Evolutionary conservation across 2,888 invertebrate species (phyloP).

Genomic region (Entomobrya proxima): DNA sequence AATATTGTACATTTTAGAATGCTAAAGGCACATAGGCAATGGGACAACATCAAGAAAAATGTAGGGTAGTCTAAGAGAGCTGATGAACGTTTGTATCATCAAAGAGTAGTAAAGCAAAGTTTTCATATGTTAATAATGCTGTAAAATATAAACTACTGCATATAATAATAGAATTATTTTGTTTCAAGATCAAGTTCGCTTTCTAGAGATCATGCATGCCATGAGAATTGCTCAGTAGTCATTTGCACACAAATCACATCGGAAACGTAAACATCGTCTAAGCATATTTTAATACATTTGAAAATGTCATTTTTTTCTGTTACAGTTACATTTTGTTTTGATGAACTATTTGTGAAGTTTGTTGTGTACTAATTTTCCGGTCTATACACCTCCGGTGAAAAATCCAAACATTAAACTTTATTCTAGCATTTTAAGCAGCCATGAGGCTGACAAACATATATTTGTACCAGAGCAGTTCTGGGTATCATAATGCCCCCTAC

Average conservation of each 20-base stretch:
- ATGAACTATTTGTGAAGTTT: neutral
- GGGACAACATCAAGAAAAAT: slow-evolving; percentile 8
- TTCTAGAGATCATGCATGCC: slow-evolving; percentile 54
- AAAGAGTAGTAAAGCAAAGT: neutral
- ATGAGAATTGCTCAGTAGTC: slow-evolving; percentile 63
- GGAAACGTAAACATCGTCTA: slow-evolving; percentile 31
- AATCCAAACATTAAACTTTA: too few species aligned
- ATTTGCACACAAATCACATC: slow-evolving; percentile 50
- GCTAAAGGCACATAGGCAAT: slow-evolving; percentile 5
- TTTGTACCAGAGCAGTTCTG: neutral
- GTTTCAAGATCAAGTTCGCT: slow-evolving; percentile 46
- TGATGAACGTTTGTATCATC: neutral
- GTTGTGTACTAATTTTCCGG: neutral
- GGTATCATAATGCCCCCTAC: neutral
- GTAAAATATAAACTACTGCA: neutral
- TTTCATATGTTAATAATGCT: neutral
- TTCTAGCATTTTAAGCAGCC: neutral
- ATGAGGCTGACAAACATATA: slow-evolving; percentile 25
- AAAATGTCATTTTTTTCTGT: slow-evolving; percentile 41
- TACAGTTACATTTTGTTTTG: neutral
- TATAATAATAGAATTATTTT: slow-evolving; percentile 8
- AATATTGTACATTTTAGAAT: neutral
- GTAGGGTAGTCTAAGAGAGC: slow-evolving; percentile 47
- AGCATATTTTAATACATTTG: neutral
- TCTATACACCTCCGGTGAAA: too few species aligned